A percentile compares a stretch with the other conserved stretches of the same genome.
Conservation (phyloP, 2,113 vertebrate genomes). For the Nibea albiflora region DNA sequence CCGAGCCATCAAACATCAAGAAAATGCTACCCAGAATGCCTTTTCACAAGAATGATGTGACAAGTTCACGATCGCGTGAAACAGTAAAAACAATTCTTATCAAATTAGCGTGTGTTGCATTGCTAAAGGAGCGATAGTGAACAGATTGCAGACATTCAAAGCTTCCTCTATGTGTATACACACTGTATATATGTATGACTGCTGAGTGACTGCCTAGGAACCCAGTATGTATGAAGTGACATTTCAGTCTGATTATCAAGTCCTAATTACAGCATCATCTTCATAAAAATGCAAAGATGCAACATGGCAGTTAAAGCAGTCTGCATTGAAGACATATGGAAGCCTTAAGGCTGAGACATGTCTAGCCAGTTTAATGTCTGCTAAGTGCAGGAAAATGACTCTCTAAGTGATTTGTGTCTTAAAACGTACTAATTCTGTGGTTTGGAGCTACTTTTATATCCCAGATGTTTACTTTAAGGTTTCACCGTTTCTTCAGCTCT, state of each 20-base stretch:
- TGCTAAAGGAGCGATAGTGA: neutral
- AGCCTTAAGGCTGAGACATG: slow-evolving; percentile 50
- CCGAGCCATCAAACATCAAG: slow-evolving; percentile 16
- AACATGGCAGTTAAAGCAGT: slow-evolving; percentile 43
- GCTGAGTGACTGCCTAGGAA: neutral
- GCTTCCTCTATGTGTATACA: no score
- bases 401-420: slow-evolving; percentile 15
- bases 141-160: neutral
- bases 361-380: slow-evolving; percentile 31
- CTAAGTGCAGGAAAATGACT: slow-evolving; percentile 22
- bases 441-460: slow-evolving; percentile 22
- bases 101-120: slow-evolving; percentile 7
- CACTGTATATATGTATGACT: neutral
- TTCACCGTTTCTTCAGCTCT: slow-evolving; percentile 25
- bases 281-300: slow-evolving; percentile 15
- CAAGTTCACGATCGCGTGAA: neutral
- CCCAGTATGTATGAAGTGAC: neutral
- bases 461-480: slow-evolving; percentile 18
- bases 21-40: neutral
- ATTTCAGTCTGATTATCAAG: slow-evolving; percentile 11
- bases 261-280: slow-evolving; percentile 1
- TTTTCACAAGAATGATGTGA: slow-evolving; percentile 14
- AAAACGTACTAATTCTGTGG: slow-evolving; percentile 17
- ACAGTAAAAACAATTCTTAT: neutral
- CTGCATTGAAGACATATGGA: slow-evolving; percentile 45